Evolutionary conservation across 2,888 invertebrate species (phyloP).

Genomic region (Aphidoletes aphidimyza): DNA sequence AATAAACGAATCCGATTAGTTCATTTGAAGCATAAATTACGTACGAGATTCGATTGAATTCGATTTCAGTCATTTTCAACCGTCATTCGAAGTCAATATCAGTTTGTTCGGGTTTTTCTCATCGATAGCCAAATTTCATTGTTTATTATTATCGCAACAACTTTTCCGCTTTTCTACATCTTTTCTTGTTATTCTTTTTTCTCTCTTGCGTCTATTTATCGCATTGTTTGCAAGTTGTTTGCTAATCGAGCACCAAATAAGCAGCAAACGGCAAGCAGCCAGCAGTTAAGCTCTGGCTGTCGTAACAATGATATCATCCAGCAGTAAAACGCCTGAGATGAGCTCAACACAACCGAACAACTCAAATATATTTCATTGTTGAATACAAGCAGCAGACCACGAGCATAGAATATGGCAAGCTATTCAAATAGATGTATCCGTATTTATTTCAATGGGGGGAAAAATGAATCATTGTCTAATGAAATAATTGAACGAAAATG

Average conservation of each 20-base stretch:
- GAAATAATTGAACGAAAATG: slow-evolving; percentile 41
- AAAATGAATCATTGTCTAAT: slow-evolving; percentile 18
- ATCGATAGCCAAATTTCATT: background rate
- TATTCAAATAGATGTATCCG: background rate
- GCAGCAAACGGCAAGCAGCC: background rate
- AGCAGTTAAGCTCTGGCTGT: background rate
- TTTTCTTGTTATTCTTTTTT: background rate
- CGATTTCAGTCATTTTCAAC: background rate
- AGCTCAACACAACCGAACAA: background rate
- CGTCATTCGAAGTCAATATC: slow-evolving; percentile 13
- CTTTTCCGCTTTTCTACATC: slow-evolving; percentile 28
- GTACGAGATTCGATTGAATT: background rate
- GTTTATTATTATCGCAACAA: slow-evolving; percentile 39
- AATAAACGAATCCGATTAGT: slow-evolving; percentile 31
- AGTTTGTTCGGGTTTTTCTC: no score
- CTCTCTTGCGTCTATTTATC: slow-evolving; percentile 13
- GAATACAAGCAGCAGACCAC: background rate
- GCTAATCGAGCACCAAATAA: background rate
- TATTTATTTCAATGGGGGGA: background rate
- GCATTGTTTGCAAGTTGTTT: slow-evolving; percentile 36
- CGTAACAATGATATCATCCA: background rate
- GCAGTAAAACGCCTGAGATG: background rate
- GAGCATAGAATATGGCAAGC: no score
- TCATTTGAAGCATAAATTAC: slow-evolving; percentile 32
- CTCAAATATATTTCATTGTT: background rate